Evolutionary conservation across 1,140 invertebrate species (phyloP).

Genomic region (Habropoda laboriosa): DNA sequence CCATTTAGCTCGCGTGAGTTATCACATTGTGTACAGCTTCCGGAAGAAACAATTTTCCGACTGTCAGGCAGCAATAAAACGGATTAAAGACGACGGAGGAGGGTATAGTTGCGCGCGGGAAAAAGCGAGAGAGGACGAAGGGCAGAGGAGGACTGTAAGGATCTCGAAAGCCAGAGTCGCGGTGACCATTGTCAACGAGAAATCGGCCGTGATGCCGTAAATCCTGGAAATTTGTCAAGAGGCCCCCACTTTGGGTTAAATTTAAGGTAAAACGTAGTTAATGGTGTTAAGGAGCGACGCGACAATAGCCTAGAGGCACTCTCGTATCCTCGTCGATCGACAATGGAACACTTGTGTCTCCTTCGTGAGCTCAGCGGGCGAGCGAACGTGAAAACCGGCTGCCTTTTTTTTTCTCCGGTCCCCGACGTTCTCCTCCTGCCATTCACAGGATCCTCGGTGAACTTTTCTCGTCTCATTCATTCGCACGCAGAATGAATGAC

Average conservation of each 20-base stretch:
- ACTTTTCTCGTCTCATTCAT: constrained; percentile 46
- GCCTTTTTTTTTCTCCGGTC: constrained; percentile 50
- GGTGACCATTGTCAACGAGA: constrained; percentile 53
- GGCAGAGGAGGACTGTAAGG: neutral
- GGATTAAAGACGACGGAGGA: neutral
- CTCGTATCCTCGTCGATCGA: constrained; percentile 62
- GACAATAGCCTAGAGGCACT: constrained; percentile 67
- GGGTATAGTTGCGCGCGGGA: fast-evolving
- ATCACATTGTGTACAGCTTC: neutral
- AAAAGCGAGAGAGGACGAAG: neutral
- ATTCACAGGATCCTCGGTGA: constrained; percentile 46
- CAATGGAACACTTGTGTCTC: constrained; percentile 79
- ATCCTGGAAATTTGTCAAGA: constrained; percentile 80
- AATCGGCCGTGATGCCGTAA: constrained; percentile 63
- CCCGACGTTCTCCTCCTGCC: constrained; percentile 35
- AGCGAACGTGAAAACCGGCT: constrained; percentile 59
- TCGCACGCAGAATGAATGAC: constrained; percentile 45
- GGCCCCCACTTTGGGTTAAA: constrained; percentile 75
- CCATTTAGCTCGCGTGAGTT: neutral
- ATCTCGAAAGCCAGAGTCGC: constrained; percentile 17
- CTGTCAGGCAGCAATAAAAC: neutral
- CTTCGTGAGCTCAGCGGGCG: constrained; percentile 70
- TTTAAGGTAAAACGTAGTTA: constrained; percentile 81
- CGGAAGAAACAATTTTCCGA: neutral
- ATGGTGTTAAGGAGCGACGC: constrained; percentile 75